phyloP scores from a whole-genome alignment of 2,113 vertebrate genomes.

The Aix galericulata region DNA sequence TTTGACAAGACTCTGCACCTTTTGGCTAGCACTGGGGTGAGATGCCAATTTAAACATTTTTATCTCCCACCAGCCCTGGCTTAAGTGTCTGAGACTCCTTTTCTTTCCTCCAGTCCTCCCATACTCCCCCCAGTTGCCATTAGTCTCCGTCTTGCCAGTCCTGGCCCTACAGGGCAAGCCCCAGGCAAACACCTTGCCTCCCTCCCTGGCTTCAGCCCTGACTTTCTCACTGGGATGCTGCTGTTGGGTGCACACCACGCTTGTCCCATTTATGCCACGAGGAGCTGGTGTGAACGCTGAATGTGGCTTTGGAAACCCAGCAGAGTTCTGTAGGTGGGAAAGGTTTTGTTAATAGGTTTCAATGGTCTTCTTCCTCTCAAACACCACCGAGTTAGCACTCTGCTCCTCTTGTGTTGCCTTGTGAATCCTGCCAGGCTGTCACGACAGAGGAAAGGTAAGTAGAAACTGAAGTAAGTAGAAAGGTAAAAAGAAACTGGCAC shows the following conservation, averaged over 20 bases:
- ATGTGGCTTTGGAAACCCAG: rapidly evolving
- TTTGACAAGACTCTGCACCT: conserved; percentile 18
- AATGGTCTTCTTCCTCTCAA: neutral
- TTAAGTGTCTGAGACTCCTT: neutral
- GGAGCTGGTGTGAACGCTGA: neutral
- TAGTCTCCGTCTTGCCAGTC: neutral
- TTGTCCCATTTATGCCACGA: neutral
- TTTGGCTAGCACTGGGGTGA: neutral
- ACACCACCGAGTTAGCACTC: neutral
- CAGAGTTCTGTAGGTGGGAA: neutral
- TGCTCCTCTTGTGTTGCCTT: neutral
- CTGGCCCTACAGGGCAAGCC: neutral
- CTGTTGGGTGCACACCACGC: neutral
- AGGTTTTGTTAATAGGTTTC: neutral
- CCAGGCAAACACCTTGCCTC: neutral
- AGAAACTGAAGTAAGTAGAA: too few species aligned
- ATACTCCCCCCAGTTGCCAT: neutral
- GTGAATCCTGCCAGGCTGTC: neutral
- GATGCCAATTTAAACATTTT: conserved; percentile 3
- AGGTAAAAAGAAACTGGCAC: neutral
- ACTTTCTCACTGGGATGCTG: neutral
- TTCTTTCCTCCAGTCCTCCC: neutral
- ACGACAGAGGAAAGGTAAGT: neutral
- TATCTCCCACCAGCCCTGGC: neutral
- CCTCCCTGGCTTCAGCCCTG: neutral